Evolutionary conservation across 2,888 invertebrate species (phyloP).

Genomic region (Stomorhina lunata): DNA sequence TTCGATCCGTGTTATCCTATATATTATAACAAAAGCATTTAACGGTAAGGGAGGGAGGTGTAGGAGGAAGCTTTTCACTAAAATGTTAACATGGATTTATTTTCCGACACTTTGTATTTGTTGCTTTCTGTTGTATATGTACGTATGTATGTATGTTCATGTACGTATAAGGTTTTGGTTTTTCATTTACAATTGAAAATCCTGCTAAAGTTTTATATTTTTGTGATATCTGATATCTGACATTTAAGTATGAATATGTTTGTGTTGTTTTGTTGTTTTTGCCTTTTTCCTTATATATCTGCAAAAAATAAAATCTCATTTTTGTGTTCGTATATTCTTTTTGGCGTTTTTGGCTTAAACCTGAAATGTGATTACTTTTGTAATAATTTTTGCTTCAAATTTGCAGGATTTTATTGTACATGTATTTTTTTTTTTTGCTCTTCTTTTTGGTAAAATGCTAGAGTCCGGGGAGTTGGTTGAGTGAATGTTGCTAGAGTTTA

Average conservation of each 20-base stretch:
- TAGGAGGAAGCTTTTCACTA: constrained; percentile 60
- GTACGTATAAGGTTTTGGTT: constrained; percentile 23
- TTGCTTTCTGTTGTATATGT: not conserved
- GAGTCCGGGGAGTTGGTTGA: constrained; percentile 7
- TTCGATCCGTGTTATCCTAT: no score
- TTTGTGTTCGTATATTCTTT: constrained; percentile 40
- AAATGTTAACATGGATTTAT: constrained; percentile 66
- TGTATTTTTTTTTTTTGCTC: constrained; percentile 17
- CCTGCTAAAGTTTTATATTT: constrained; percentile 52
- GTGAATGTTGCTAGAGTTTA: constrained; percentile 46
- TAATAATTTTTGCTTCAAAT: constrained; percentile 61
- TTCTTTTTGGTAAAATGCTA: not conserved
- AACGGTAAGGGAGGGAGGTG: not conserved
- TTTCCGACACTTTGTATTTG: constrained; percentile 61
- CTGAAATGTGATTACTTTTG: constrained; percentile 71
- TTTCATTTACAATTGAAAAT: constrained; percentile 48
- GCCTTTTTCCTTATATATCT: no score
- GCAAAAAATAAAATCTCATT: constrained; percentile 68
- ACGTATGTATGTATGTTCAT: constrained; percentile 9
- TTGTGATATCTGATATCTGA: constrained; percentile 68
- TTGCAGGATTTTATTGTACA: not conserved
- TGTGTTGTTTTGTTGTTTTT: no score
- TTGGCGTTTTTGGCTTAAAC: constrained; percentile 66
- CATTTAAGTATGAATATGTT: constrained; percentile 55
- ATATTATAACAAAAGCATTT: no score